A percentile compares a stretch with the other conserved stretches of the same genome.
Evolutionary conservation across 1,140 invertebrate species (phyloP).

Genomic region (Medauroidea extradentata): DNA sequence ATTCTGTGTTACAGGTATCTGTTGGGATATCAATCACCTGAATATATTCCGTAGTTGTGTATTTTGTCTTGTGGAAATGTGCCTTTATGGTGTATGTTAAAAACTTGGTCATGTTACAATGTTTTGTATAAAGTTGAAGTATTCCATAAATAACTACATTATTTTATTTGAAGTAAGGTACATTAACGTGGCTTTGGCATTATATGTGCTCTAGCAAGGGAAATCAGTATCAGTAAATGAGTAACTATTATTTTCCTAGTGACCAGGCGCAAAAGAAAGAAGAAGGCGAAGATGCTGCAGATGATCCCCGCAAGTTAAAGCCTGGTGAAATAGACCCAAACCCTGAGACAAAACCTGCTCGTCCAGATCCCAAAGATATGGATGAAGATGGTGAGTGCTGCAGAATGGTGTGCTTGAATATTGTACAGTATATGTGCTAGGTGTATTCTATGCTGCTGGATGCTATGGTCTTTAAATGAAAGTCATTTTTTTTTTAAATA

Average conservation of each 20-base stretch:
- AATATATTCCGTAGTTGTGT: too few species aligned
- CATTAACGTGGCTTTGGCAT: too few species aligned
- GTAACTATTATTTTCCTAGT: slow-evolving; percentile 44
- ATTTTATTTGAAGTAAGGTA: too few species aligned
- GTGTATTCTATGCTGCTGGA: background rate
- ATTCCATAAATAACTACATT: too few species aligned
- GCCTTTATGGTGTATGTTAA: too few species aligned
- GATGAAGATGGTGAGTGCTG: slow-evolving; percentile 88
- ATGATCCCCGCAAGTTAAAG: slow-evolving; percentile 95
- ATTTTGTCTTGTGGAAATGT: too few species aligned
- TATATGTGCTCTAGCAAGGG: too few species aligned
- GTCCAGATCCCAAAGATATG: slow-evolving; percentile 99
- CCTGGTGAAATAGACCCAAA: slow-evolving; percentile 99
- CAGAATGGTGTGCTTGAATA: background rate
- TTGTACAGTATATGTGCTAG: background rate
- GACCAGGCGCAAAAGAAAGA: slow-evolving; percentile 99
- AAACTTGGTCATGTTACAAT: too few species aligned
- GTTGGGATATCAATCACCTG: too few species aligned
- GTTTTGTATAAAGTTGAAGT: too few species aligned
- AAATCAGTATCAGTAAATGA: background rate
- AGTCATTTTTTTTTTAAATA: slow-evolving; percentile 27
- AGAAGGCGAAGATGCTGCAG: slow-evolving; percentile 85
- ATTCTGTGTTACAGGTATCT: too few species aligned
- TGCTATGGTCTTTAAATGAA: background rate
- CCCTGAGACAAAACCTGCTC: slow-evolving; percentile 98